Evolutionary conservation across 1,140 invertebrate genomes (phyloP).

Genomic region (Archegozetes longisetosus): DNA sequence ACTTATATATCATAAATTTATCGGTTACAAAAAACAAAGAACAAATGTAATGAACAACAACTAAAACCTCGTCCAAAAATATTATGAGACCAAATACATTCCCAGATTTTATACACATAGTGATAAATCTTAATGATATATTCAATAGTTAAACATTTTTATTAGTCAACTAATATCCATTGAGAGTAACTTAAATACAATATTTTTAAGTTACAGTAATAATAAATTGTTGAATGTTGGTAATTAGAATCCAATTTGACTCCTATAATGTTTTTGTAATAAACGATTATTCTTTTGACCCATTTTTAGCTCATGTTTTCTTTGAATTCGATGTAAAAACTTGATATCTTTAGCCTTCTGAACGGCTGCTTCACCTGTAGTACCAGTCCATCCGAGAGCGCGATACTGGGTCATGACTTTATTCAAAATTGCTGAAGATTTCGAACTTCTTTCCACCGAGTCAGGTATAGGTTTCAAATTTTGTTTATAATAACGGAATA

Average conservation of each 20-base stretch:
- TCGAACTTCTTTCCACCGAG: slow-evolving; percentile 25
- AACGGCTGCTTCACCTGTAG: slow-evolving; percentile 38
- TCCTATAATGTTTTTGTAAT: slow-evolving; percentile 61
- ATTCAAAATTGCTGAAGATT: slow-evolving; percentile 22
- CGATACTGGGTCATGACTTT: slow-evolving; percentile 57
- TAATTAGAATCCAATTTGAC: slow-evolving; percentile 60
- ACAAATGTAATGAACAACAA: too few species aligned
- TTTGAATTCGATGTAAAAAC: slow-evolving; percentile 61
- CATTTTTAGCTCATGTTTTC: slow-evolving; percentile 54
- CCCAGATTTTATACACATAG: too few species aligned
- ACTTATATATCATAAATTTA: too few species aligned
- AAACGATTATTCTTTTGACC: slow-evolving; percentile 62
- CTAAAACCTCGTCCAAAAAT: too few species aligned
- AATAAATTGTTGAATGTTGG: too few species aligned
- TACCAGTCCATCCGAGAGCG: slow-evolving; percentile 63
- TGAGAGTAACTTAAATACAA: too few species aligned
- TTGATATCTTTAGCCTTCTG: slow-evolving; percentile 68
- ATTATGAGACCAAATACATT: too few species aligned
- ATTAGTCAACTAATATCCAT: too few species aligned
- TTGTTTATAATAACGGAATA: slow-evolving; percentile 57
- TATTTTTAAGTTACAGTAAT: too few species aligned
- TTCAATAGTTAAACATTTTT: too few species aligned
- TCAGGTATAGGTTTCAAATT: slow-evolving; percentile 39
- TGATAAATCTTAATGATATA: too few species aligned
- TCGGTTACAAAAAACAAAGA: too few species aligned